Evolutionary conservation across 2,888 invertebrate species (phyloP), one percentile per base, ranked within the genome.

Genomic region (Neoitamus cyanurus): DNA sequence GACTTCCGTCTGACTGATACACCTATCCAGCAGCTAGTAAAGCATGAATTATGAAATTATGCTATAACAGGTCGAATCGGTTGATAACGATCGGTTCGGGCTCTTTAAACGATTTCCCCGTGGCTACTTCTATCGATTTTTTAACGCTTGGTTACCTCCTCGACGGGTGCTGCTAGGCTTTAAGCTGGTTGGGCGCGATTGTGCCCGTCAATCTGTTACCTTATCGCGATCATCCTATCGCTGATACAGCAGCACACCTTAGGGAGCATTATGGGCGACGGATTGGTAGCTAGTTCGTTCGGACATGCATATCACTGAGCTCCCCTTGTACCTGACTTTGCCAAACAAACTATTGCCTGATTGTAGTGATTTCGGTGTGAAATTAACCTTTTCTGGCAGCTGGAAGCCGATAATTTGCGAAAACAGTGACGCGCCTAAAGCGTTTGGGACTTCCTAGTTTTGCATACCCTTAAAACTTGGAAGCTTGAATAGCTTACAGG

Each of bases 31-130:
- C 37, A 69, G 68, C 69, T 28, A 15, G 78, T 78, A 78, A 78
- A 58, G 48, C 78, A 82, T 82, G 82, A 82, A 82, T 82, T 82
- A 82, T 82, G 82, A 82, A 82, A 82, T 82, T 82, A 82, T 69
- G 69, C 37, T 82, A 69, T 82, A 82, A 82, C 82, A 82, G 69
- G 82, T 82, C 69, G 82, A 82, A 82, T 69, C 82, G 82, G 37
- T 37, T 82, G 82, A 82, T 82, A 82, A 34, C 13, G 82, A 82
- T 82, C 82, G 25, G 25, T 46, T 69, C 69, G 82, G 42, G 82
- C 82, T 69, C 69, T 82, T 82, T 82, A 36, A 82, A 69, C 69
- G 82, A 82, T 82, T 69, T 68, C 82, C 82, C 37, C 68, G 69
- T 36, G 82, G 82, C 82, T 82, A 82, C 31, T 68, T 82, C 48